Evolutionary conservation across 1,140 invertebrate species (phyloP), one percentile per base, ranked within the genome.

Genomic region (Bursaphelenchus mucronatus): DNA sequence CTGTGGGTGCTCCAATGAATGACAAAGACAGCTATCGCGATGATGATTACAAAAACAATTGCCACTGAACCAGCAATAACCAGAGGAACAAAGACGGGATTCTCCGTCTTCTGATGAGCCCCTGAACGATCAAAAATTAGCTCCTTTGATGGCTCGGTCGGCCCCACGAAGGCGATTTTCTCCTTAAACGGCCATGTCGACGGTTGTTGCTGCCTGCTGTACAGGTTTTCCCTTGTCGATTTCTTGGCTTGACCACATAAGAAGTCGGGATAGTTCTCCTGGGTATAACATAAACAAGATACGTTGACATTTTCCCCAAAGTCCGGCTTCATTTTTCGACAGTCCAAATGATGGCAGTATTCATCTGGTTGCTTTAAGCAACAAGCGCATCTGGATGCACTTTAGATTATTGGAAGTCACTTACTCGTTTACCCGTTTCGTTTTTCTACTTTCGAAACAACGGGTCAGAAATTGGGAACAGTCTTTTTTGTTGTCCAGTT

Each of bases 361-460:
- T 52, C 55, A 44, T 72, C 73, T 0, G 71, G 71, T 44, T 73
- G 71, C 50, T 73, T 76, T 15, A 73, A 71, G 49, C 69, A 76
- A 56, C 74, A 76, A 39, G 45, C 47, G 59, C 70, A 76, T 40
- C 74, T 73, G 45, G 9, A 76, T 8, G 50, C 43, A 46, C 43
- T 30, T 44, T 39, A 51, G 15, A 30, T 63, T 63, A 40, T 44
- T 45, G 17, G 55, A 19, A 8, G 11, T 30, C 44, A 15, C 39
- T 19, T 66, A 40, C 50, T 50, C 51, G 30, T 66, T 58, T 41
- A 51, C 19, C 54, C 46, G 44, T 68, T 67, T 65, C 17, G 44
- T 46, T 17, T 21, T 61, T 41, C 19, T 15, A 47, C 21, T 62
- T 3, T 39, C 44, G 61, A 73, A 73, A 54, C 70, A 73, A 15